Base-by-base conservation (phyloP, 1,140 invertebrate species). In the Hypothenemus hampei region DNA sequence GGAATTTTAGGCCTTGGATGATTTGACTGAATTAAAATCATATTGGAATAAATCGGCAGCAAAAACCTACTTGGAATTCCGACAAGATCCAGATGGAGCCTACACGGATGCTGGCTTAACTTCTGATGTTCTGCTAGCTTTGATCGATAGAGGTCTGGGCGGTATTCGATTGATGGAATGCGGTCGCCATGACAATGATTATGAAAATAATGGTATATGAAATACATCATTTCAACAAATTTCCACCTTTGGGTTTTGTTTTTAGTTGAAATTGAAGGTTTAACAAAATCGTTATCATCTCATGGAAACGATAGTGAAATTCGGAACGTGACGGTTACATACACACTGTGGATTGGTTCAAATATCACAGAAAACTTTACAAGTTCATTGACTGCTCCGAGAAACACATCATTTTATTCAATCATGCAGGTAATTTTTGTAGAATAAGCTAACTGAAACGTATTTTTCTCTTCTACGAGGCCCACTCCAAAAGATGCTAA, bases 281-380 rank as follows among this genome's bases (percentile, higher is more conserved):
- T 69, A 26, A 65, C 68, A 4, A 70, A 69, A 53, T 63, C 60
- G 2, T 47, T 62, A 7, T 66, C 63, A 18, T 35, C 56, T 13
- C 66, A 67, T 52, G 66, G 65, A 15, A 82, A 83, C 65, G 81
- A 84, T 51, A 81, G 80, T 1, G 81, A 83, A 29, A 75, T 75
- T 10, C 74, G 80, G 26, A 84, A 84, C 61, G 83, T 87, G 1
- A 85, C 84, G 43, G 83, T 91, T 36, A 87, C 85, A 0, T 92
- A 92, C 69, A 88, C 87, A 0, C 74, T 91, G 3, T 92, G 89
- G 89, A 82, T 91, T 4, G 87, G 87, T 35, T 87, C 84, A 44
- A 87, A 91, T 64, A 82, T 89, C 6, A 85, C 86, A 21, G 82
- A 86, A 60, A 86, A 83, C 62, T 81, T 83, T 64, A 86, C 84